These are phyloP conservation scores for Mamestra brassicae DNA, from an alignment of 2,888 invertebrate genomes.

Conservation along the genomic window DNA sequence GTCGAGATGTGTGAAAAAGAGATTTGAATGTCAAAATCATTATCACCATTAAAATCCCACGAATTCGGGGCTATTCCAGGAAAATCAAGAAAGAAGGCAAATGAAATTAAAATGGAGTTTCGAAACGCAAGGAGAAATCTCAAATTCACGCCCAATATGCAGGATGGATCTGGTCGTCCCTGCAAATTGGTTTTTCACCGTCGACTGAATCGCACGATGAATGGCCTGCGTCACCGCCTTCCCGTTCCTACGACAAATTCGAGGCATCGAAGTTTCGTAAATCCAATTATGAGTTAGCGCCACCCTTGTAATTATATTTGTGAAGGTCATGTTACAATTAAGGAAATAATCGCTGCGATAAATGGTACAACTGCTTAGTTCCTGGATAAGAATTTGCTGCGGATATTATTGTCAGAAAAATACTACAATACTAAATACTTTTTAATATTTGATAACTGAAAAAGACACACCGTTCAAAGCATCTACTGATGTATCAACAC, in stretches of 20 bases:
- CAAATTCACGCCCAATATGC: constrained; percentile 35
- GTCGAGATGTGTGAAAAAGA: too few relatives aligned
- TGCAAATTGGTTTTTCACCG: constrained; percentile 42
- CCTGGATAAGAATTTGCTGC: background rate
- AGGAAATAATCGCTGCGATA: constrained; percentile 62
- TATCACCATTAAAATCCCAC: too few relatives aligned
- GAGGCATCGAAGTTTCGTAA: constrained; percentile 59
- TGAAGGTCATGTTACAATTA: constrained; percentile 72
- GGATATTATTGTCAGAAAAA: too few relatives aligned
- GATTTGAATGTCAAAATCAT: too few relatives aligned
- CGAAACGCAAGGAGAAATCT: background rate
- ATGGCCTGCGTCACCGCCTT: constrained; percentile 45
- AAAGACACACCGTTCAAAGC: too few relatives aligned
- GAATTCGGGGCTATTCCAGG: too few relatives aligned
- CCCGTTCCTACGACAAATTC: constrained; percentile 57
- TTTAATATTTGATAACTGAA: too few relatives aligned
- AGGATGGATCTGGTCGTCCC: constrained; percentile 21
- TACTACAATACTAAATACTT: too few relatives aligned
- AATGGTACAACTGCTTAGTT: constrained; percentile 24
- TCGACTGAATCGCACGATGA: constrained; percentile 44
- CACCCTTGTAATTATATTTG: constrained; percentile 64
- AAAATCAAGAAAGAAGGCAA: background rate
- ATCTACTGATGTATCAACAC: too few relatives aligned
- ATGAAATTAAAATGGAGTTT: background rate
- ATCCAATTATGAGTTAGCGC: constrained; percentile 66